Conservation (phyloP, 1,140 invertebrate genomes). For the Drosophila baimaii region DNA sequence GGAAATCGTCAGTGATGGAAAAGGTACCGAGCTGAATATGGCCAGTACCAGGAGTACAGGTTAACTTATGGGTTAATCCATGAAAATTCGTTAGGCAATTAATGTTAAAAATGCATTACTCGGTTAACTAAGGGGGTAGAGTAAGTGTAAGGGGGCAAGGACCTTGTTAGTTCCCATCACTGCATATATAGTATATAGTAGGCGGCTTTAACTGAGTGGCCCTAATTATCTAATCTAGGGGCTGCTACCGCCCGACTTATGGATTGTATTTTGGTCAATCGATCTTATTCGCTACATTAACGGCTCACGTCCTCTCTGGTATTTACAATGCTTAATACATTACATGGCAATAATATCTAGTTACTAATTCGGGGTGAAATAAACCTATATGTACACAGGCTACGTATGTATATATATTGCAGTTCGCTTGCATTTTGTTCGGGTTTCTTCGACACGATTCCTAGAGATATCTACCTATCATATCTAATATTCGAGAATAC, state of each 20-base stretch:
- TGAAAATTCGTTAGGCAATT: constrained; percentile 12
- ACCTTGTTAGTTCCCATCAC: constrained; percentile 27
- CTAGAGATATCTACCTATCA: constrained; percentile 13
- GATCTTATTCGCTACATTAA: constrained; percentile 23
- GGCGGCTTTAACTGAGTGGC: constrained; percentile 15
- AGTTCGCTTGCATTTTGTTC: constrained; percentile 31
- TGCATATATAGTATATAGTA: constrained; percentile 3
- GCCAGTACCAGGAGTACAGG: constrained; percentile 1
- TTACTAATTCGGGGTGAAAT: constrained; percentile 32
- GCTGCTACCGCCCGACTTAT: constrained; percentile 29
- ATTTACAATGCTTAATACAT: constrained; percentile 54
- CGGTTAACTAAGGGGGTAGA: background rate
- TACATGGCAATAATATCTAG: constrained; percentile 54
- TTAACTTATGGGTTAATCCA: constrained; percentile 1
- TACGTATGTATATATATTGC: constrained; percentile 4
- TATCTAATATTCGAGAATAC: constrained; percentile 62
- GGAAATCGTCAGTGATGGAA: constrained; percentile 25
- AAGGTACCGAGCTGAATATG: background rate
- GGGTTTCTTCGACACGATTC: constrained; percentile 29
- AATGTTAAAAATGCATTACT: constrained; percentile 30
- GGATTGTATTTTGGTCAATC: constrained; percentile 49
- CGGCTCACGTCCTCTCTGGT: constrained; percentile 30
- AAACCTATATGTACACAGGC: constrained; percentile 26
- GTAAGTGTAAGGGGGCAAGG: background rate
- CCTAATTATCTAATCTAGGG: constrained; percentile 26